Conservation (phyloP, 2,888 invertebrate genomes). For the Erpobdella octoculata region DNA sequence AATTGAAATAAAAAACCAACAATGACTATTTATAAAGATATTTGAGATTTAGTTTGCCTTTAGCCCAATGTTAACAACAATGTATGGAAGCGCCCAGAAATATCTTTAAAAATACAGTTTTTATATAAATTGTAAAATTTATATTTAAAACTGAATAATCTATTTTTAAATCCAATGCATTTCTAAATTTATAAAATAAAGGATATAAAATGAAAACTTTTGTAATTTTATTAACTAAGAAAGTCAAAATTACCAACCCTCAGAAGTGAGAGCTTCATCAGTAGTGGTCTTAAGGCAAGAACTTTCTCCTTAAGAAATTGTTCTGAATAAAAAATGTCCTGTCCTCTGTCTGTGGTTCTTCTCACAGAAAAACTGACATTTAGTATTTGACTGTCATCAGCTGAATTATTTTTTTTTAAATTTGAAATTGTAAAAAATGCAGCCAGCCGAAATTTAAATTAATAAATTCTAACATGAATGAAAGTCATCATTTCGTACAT, state of each 20-base stretch:
- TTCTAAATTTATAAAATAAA: too few relatives aligned
- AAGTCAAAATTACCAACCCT: conserved; percentile 56
- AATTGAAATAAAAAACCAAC: too few relatives aligned
- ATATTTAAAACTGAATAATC: too few relatives aligned
- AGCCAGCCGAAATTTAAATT: neutral
- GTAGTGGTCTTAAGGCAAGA: conserved; percentile 79
- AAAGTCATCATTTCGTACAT: conserved; percentile 83
- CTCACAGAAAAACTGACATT: conserved; percentile 88
- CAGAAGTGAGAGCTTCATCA: conserved; percentile 78
- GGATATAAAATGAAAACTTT: too few relatives aligned
- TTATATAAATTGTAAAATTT: too few relatives aligned
- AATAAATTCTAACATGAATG: conserved; percentile 54
- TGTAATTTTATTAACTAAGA: too few relatives aligned
- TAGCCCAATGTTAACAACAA: too few relatives aligned
- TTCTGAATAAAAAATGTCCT: conserved; percentile 70
- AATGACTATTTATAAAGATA: too few relatives aligned
- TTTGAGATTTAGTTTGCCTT: too few relatives aligned
- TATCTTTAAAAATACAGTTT: too few relatives aligned
- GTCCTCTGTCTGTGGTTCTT: conserved; percentile 38
- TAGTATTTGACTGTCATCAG: conserved; percentile 61
- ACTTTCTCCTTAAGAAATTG: conserved; percentile 84
- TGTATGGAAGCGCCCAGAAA: too few relatives aligned
- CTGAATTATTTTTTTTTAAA: neutral
- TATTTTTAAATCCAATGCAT: too few relatives aligned
- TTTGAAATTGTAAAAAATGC: neutral